Evolutionary conservation across 2,888 invertebrate genomes (phyloP).

Genomic region (Morpho achilles): DNA sequence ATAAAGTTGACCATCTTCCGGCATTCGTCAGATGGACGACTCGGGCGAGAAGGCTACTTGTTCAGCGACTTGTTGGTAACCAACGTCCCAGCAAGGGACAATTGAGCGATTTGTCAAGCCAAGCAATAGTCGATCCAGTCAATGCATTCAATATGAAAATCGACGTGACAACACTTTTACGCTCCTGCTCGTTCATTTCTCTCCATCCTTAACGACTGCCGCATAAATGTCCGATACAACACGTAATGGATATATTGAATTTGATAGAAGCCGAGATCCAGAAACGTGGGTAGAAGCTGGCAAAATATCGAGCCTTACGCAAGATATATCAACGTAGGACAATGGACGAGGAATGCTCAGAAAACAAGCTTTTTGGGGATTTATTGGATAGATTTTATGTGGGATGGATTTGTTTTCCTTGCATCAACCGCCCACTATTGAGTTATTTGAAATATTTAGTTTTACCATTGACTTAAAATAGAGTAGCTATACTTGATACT

Average conservation of each 20-base stretch:
- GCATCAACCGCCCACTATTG: constrained; percentile 34
- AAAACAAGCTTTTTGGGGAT: constrained; percentile 78
- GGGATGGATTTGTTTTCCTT: constrained; percentile 64
- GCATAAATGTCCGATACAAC: constrained; percentile 47
- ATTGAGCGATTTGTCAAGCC: constrained; percentile 77
- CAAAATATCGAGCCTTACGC: constrained; percentile 57
- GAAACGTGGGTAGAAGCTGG: constrained; percentile 56
- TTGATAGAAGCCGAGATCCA: constrained; percentile 45
- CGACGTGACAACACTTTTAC: constrained; percentile 39
- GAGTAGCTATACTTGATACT: too few species aligned
- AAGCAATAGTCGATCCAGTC: constrained; percentile 64
- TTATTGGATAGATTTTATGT: constrained; percentile 77
- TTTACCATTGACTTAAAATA: constrained; percentile 4
- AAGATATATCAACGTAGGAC: constrained; percentile 73
- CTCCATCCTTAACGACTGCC: constrained; percentile 46
- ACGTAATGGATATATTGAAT: constrained; percentile 58
- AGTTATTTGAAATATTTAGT: constrained; percentile 23
- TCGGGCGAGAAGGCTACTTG: constrained; percentile 38
- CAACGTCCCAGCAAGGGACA: constrained; percentile 59
- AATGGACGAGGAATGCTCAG: constrained; percentile 70
- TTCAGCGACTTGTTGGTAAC: constrained; percentile 58
- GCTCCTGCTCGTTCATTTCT: constrained; percentile 45
- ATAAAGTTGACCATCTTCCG: constrained; percentile 69
- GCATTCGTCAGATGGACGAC: constrained; percentile 59
- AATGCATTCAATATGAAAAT: constrained; percentile 44